A percentile compares a stretch with the other conserved stretches of the same genome.
Evolutionary conservation across 2,797 vertebrate genomes (phyloP).

Genomic region (Megalops cyprinoides): DNA sequence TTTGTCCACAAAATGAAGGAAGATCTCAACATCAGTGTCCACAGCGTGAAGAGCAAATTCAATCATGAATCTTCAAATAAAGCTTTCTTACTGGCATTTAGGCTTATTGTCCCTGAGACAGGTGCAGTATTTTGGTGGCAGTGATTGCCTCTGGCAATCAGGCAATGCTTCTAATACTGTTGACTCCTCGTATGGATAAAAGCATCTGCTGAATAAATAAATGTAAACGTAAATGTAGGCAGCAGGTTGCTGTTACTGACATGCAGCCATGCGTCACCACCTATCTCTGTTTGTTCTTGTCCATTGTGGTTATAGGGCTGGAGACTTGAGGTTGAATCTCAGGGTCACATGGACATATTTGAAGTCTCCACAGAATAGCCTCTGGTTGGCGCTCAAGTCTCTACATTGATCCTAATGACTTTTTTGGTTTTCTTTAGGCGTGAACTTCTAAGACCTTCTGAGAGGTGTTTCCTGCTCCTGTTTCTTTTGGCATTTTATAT

Average conservation of each 20-base stretch:
- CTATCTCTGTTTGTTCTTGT: neutral
- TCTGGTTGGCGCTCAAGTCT: neutral
- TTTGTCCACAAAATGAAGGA: neutral
- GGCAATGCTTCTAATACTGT: too few species aligned
- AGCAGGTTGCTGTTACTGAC: slow-evolving; percentile 1
- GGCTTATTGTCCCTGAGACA: slow-evolving; percentile 33
- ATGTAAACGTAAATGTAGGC: too few species aligned
- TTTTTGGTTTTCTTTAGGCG: neutral
- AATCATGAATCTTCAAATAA: slow-evolving; percentile 12
- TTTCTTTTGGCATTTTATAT: neutral
- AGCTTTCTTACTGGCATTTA: neutral
- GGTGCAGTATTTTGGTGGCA: slow-evolving; percentile 18
- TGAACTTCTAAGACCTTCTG: neutral
- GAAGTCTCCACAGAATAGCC: neutral
- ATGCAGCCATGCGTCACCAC: slow-evolving; percentile 19
- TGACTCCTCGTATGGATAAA: too few species aligned
- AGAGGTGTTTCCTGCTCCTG: neutral
- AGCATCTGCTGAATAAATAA: too few species aligned
- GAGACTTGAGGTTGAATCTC: slow-evolving; percentile 1
- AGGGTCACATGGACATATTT: slow-evolving; percentile 9
- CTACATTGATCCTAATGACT: neutral
- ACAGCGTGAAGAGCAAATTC: slow-evolving; percentile 8
- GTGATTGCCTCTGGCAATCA: neutral
- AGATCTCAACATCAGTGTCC: neutral
- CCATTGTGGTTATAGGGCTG: neutral